Base-by-base conservation (phyloP, 2,888 invertebrate genomes). In the Pristionchus mayeri region DNA sequence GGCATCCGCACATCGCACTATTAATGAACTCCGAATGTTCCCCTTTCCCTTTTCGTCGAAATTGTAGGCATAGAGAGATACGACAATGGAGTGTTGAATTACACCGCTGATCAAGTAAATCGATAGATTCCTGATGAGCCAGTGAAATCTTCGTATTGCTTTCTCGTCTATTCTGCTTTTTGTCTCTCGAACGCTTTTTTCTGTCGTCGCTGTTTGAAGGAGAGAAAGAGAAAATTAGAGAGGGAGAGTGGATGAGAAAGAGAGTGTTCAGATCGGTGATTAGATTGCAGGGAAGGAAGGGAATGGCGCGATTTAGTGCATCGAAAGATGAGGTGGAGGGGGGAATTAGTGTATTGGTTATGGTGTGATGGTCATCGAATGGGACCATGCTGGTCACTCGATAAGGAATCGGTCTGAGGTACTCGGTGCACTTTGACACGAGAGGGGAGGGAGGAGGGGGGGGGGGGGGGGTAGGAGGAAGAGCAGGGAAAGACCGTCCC, bases 301-400 rank as follows among this genome's bases (percentile, higher is more conserved):
- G 60, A 60, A 44, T 54, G 81, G 54, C 75, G 78, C 78, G 52
- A 52, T 78, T 34, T 34, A 78, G 52, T 78, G 34, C 37, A 75
- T 75, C 75, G 75, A 75, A 75, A 44, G 75, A 75, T 40, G 44
- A 75, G 44, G 11, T 75, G 75, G n/a, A 75, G 9, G 27, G 18
- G 40, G n/a, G 75, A 44, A n/a, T 11, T 44, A 44, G 44, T 24
- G n/a, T 24, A 75, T 37, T 63, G 34, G 30, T 63, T 63, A 63
- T 63, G 63, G 63, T 63, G 63, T 63, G 63, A 63, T 63, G 44
- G 50, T 34, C 30, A 63, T 34, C 13, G 34, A 63, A 16, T 63
- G 63, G 63, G 63, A 63, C 63, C 63, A 63, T 63, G 13, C 30
- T 63, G 30, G 63, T 63, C 30, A 34, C 30, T 13, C 6, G 63